These are phyloP conservation scores for Hyperoplus lanceolatus DNA, from an alignment of 2,797 vertebrate species.

Conservation along the genomic window DNA sequence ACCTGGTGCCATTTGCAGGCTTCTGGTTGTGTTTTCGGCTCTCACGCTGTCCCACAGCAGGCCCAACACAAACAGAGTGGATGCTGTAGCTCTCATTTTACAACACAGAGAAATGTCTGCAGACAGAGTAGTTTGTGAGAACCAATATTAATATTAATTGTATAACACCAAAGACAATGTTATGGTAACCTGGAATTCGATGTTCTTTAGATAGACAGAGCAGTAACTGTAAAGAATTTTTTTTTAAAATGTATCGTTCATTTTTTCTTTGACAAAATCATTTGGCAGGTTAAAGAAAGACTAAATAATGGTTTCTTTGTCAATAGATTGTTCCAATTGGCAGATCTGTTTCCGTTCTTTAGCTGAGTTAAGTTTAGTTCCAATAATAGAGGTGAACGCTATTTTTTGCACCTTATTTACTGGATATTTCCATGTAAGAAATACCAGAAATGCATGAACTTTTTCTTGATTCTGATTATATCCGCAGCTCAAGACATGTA, in stretches of 20 bases:
- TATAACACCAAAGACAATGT: background rate
- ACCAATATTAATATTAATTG: background rate
- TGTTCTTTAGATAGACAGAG: background rate
- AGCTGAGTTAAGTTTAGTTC: too few species aligned
- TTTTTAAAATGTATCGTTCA: too few species aligned
- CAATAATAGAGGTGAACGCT: too few species aligned
- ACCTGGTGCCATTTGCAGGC: slow-evolving; percentile 56
- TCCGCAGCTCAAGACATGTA: background rate
- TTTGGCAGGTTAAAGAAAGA: too few species aligned
- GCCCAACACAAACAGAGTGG: slow-evolving; percentile 44
- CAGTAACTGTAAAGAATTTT: background rate
- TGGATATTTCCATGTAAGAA: too few species aligned
- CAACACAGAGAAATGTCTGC: slow-evolving; percentile 5
- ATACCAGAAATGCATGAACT: background rate
- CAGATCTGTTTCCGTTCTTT: too few species aligned
- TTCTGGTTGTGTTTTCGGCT: slow-evolving; percentile 18
- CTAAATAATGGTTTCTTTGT: too few species aligned
- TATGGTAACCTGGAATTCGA: background rate
- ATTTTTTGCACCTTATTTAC: too few species aligned
- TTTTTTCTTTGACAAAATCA: too few species aligned
- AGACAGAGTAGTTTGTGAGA: background rate
- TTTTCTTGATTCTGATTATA: background rate
- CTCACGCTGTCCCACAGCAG: slow-evolving; percentile 45
- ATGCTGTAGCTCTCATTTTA: slow-evolving; percentile 49
- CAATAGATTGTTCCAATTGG: too few species aligned